Base-by-base conservation (phyloP, 2,888 invertebrate species). In the Leptarthrus brevirostris region DNA sequence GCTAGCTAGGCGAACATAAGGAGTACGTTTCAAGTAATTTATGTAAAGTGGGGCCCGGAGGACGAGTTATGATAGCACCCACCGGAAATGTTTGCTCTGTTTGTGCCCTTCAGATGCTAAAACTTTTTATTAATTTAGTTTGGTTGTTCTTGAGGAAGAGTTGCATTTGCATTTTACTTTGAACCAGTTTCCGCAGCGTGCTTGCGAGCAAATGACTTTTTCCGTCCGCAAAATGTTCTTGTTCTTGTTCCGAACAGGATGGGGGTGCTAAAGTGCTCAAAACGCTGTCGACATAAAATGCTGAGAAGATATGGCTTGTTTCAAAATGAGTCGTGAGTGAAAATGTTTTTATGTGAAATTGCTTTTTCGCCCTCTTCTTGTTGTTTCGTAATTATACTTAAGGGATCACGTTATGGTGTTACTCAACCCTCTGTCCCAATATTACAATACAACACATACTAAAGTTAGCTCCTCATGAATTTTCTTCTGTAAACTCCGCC, bases 301-400 rank as follows among this genome's bases (percentile, higher is more conserved):
- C 24, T 44, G 8, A 4, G 14, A 14, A 40, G 61, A 40, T 61
- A 40, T 61, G 40, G 40, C 61, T 64, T 64, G 44, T 47, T 64
- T 34, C 24, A 64, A 64, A 64, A 64, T 44, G 47, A 40, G 44
- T 64, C 64, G 64, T 64, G 64, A 64, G 44, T 64, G 47, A 64
- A 64, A 64, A 64, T 64, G 64, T 64, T 64, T 64, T 64, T 64
- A 64, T 64, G 64, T 64, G 64, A 64, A 64, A 64, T 64, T 64
- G 64, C 64, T 47, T 64, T 64, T 58, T 64, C 24, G 47, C 44
- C 64, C 64, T 64, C 14, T 26, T 22, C 44, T 44, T 64, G 64
- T 64, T 64, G 64, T 64, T 64, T 64, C 64, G 47, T 47, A 64
- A 64, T 64, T 64, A 64, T 64, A 64, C 64, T 64, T 64, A 64